A percentile compares a stretch with the other conserved stretches of the same genome.
These are phyloP conservation scores for Azemiops feae DNA, from an alignment of 2,113 vertebrate genomes.

Conservation along the genomic window DNA sequence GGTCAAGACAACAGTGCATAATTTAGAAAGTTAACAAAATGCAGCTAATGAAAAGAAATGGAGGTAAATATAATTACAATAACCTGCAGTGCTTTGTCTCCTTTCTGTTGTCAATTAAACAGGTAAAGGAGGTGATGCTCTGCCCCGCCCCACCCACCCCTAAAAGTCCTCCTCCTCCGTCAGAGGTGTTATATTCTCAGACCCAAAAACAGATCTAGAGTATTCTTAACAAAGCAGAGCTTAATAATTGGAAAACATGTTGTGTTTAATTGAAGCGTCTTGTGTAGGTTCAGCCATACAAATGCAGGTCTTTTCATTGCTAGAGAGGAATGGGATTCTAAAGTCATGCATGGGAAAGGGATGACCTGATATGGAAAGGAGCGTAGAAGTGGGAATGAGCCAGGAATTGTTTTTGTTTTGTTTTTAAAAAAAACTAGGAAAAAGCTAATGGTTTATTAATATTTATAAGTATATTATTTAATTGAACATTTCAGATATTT, in stretches of 20 bases:
- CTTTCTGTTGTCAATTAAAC: constrained; percentile 46
- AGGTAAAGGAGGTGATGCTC: constrained; percentile 44
- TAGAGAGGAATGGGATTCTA: not conserved
- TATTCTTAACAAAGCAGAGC: constrained; percentile 22
- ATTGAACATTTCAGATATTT: not conserved
- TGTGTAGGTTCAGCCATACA: not conserved
- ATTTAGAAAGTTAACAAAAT: constrained; percentile 66
- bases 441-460: not conserved
- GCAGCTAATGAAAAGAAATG: constrained; percentile 54
- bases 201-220: constrained; percentile 6
- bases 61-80: constrained; percentile 60
- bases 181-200: not conserved
- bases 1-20: constrained; percentile 56
- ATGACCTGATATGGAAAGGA: not conserved
- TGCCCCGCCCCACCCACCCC: not conserved
- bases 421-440: not conserved
- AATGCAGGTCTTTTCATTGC: not conserved
- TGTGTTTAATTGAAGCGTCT: not conserved
- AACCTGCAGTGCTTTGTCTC: constrained; percentile 49
- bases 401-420: not conserved
- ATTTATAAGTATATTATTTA: not conserved
- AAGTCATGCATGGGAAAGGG: not conserved
- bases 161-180: not conserved
- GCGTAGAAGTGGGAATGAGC: not conserved
- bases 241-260: not conserved